Percentiles rank a stretch among this genome's conserved stretches.
phyloP scores from a whole-genome alignment of 2,113 vertebrate species.

The Tragelaphus buxtoni region DNA sequence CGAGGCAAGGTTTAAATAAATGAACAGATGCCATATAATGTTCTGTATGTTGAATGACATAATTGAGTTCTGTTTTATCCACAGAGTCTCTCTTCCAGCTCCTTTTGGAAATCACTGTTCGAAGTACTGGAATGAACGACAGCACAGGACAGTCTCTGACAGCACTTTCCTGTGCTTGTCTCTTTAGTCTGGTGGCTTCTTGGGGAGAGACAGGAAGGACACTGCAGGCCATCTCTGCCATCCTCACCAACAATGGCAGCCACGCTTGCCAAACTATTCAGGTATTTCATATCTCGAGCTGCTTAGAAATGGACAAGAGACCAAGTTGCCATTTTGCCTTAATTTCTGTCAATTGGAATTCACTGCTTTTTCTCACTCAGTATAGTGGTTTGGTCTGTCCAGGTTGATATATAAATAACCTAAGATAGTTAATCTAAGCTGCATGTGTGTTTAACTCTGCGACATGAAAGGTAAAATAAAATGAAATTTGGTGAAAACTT shows the following conservation, averaged over 20 bases:
- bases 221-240: constrained; percentile 96
- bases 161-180: constrained; percentile 96
- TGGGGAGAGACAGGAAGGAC: constrained; percentile 99
- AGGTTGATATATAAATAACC: background rate
- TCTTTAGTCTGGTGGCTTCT: constrained; percentile 97
- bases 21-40: background rate
- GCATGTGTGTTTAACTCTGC: background rate
- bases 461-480: constrained; percentile 7
- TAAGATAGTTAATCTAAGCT: background rate
- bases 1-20: background rate
- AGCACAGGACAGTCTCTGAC: constrained; percentile 95
- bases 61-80: constrained; percentile 67
- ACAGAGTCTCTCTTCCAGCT: constrained; percentile 97
- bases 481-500: background rate
- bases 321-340: background rate
- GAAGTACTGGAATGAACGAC: constrained; percentile 95
- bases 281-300: constrained; percentile 79
- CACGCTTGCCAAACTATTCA: constrained; percentile 98
- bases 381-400: background rate
- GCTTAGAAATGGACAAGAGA: background rate
- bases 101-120: constrained; percentile 96
- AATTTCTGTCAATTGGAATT: background rate
- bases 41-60: constrained; percentile 35
- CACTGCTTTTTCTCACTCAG: background rate
- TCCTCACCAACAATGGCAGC: constrained; percentile 99